Percentiles rank a stretch among this genome's conserved stretches.
Conservation (phyloP, 37 sponge, comb jelly and placozoan species). For the Bolinopsis microptera region DNA sequence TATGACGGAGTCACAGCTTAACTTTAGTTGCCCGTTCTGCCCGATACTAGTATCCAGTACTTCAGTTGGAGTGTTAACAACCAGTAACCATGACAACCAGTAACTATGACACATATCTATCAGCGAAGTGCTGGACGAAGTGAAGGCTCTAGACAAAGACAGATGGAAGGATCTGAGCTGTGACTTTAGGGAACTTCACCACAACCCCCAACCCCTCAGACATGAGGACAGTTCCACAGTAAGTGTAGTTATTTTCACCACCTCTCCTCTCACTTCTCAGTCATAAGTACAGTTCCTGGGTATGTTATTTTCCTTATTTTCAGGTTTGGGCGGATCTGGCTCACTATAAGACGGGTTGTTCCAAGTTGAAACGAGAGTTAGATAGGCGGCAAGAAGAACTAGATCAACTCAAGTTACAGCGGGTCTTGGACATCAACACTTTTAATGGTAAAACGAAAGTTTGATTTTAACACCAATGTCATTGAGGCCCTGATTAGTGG, state of each 20-base stretch:
- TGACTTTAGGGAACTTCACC: background rate
- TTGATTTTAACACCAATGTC: too few relatives aligned
- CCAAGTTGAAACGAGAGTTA: background rate
- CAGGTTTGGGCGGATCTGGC: background rate
- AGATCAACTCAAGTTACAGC: background rate
- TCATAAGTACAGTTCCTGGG: background rate
- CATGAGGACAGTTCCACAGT: constrained; percentile 9
- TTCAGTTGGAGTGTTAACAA: too few relatives aligned
- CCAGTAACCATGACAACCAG: too few relatives aligned
- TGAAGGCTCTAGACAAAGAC: constrained; percentile 4
- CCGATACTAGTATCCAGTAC: too few relatives aligned
- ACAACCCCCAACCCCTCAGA: background rate
- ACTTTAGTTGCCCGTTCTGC: too few relatives aligned
- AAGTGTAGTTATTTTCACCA: too few relatives aligned
- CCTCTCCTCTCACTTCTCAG: background rate
- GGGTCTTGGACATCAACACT: background rate
- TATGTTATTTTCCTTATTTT: background rate
- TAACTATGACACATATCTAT: too few relatives aligned
- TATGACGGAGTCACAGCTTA: too few relatives aligned
- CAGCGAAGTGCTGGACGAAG: constrained; percentile 26
- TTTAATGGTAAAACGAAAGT: too few relatives aligned
- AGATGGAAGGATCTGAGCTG: background rate
- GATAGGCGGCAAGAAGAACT: background rate
- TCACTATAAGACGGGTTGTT: background rate
- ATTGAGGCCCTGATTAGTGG: too few relatives aligned